Conservation (phyloP, 2,888 invertebrate species). For the Ditylenchus weischeri region DNA sequence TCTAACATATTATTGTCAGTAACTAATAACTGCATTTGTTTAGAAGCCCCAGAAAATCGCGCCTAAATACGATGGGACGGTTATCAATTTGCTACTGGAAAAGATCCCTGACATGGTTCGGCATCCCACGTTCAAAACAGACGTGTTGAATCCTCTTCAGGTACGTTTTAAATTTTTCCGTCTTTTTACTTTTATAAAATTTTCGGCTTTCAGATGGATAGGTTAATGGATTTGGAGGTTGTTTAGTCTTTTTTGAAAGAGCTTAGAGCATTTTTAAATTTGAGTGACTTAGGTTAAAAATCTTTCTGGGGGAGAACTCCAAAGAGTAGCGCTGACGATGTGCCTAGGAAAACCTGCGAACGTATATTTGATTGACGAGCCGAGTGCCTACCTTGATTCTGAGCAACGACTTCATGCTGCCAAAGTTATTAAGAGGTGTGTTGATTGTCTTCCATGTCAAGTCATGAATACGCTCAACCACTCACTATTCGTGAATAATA, state of each 20-base stretch:
- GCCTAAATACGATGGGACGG: conserved; percentile 71
- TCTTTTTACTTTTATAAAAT: conserved; percentile 28
- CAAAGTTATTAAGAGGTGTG: conserved; percentile 91
- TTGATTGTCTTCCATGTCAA: not conserved
- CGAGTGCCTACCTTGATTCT: conserved; percentile 96
- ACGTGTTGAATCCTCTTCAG: conserved; percentile 80
- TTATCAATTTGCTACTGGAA: conserved; percentile 86
- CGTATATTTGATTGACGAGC: conserved; percentile 96
- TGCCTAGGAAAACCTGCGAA: conserved; percentile 98
- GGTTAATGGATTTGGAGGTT: conserved; percentile 50
- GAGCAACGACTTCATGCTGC: conserved; percentile 99
- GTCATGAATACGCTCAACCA: too few relatives aligned
- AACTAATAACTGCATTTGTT: too few relatives aligned
- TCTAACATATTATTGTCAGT: conserved; percentile 63
- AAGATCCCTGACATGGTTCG: conserved; percentile 95
- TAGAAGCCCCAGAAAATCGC: conserved; percentile 99
- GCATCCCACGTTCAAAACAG: conserved; percentile 94
- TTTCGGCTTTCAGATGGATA: conserved; percentile 45
- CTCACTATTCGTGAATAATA: too few relatives aligned
- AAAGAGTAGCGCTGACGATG: conserved; percentile 89
- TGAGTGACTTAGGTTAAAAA: conserved; percentile 69
- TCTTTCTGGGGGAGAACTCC: conserved; percentile 97
- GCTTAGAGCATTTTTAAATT: not conserved
- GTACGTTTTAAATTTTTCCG: conserved; percentile 51
- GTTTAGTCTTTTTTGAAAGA: not conserved